phyloP scores from a whole-genome alignment of 2,797 vertebrate species.

The Sebastes taczanowskii region DNA sequence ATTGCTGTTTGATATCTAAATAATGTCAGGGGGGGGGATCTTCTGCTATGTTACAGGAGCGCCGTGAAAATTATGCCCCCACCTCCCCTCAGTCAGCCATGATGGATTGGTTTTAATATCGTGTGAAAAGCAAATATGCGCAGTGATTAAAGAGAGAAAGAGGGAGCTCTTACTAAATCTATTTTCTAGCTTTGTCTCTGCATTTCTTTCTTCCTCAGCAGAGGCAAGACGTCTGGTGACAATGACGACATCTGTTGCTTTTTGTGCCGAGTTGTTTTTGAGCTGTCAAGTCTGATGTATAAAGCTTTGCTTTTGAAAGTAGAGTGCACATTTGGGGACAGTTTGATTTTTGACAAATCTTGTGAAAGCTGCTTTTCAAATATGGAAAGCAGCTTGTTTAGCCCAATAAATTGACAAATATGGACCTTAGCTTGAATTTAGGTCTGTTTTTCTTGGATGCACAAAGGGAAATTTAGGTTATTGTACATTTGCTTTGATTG shows the following conservation, averaged over 20 bases:
- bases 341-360: not conserved
- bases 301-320: slow-evolving; percentile 20
- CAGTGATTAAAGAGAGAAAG: slow-evolving; percentile 69
- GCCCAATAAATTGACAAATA: not conserved
- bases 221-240: slow-evolving; percentile 7
- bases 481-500: not conserved
- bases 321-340: not conserved
- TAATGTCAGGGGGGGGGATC: slow-evolving; percentile 56
- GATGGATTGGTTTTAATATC: slow-evolving; percentile 86
- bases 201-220: slow-evolving; percentile 12
- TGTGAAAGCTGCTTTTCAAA: slow-evolving; percentile 10
- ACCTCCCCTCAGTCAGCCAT: slow-evolving; percentile 58
- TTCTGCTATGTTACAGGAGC: slow-evolving; percentile 45
- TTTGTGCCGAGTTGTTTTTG: slow-evolving; percentile 25
- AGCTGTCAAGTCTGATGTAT: slow-evolving; percentile 13
- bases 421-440: not conserved
- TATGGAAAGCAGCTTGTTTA: not conserved
- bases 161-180: slow-evolving; percentile 49
- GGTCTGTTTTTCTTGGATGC: not conserved
- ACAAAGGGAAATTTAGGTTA: not conserved
- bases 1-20: slow-evolving; percentile 80
- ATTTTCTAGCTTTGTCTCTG: slow-evolving; percentile 35
- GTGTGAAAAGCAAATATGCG: slow-evolving; percentile 66
- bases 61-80: slow-evolving; percentile 36
- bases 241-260: not conserved